Evolutionary conservation across 2,113 vertebrate genomes (phyloP).

Genomic region (Parotia lawesii): DNA sequence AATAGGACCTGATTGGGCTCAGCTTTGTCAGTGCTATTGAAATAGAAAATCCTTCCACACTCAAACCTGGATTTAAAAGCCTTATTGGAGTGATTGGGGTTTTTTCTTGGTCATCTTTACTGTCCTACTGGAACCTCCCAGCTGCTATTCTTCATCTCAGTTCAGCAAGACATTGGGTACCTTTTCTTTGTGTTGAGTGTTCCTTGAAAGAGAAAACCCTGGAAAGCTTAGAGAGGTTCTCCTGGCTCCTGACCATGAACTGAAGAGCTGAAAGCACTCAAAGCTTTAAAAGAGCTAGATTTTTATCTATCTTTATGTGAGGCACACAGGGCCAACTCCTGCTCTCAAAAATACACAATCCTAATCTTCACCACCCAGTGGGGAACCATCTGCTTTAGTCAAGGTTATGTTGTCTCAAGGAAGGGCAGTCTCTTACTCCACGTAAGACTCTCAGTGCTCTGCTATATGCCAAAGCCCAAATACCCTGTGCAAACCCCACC

Average conservation of each 20-base stretch:
- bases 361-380: background rate
- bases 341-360: background rate
- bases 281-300: background rate
- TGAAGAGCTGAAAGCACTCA: background rate
- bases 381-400: background rate
- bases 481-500: background rate
- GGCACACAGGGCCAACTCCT: background rate
- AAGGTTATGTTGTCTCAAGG: background rate
- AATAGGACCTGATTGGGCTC: slow-evolving; percentile 22
- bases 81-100: background rate
- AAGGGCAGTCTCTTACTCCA: background rate
- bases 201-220: background rate
- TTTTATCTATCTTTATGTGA: background rate
- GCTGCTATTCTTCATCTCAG: background rate
- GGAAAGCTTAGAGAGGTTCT: background rate
- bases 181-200: background rate
- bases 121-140: background rate
- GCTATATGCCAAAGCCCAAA: background rate
- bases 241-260: background rate
- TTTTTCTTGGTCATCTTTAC: background rate
- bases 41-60: background rate
- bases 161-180: background rate
- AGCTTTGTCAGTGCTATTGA: slow-evolving; percentile 4
- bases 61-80: background rate
- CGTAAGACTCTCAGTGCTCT: background rate